Base-by-base conservation (phyloP, 1,140 invertebrate species). In the Drosophila sulfurigaster region DNA sequence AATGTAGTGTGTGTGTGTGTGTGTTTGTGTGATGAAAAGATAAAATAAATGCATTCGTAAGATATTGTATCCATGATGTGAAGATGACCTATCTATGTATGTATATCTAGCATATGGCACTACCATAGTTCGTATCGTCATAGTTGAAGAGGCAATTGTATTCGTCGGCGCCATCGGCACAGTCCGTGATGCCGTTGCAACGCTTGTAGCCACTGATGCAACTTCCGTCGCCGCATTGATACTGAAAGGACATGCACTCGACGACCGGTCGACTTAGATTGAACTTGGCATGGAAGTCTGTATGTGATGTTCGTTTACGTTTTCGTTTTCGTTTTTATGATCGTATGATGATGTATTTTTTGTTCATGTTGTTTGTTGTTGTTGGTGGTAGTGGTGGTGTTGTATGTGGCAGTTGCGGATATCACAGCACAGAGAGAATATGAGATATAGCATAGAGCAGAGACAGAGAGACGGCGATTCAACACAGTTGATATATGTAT, bases 131-230 rank as follows among this genome's bases (percentile, higher is more conserved):
- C 16, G 70, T 32, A 54, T 92, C 91, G 49, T 81, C 82, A 72
- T 92, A 92, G 76, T 71, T 86, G 48, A 83, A 75, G 51, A 78
- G 78, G 93, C 96, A 96, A 92, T 95, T 94, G 83, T 93, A 93
- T 93, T 96, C 96, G 91, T 96, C 96, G 79, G 94, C 95, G 76
- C 94, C 94, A 91, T 95, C 95, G 69, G 92, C 90, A 93, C 96
- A 96, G 92, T 96, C 95, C 72, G 93, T 93, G 75, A 93, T 91
- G 74, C 94, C 94, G 93, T 96, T 95, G 93, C 96, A 96, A 79
- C 93, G 93, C 81, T 94, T 94, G 79, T 94, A 94, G 75, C 93
- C 93, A 67, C 93, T 92, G 83, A 96, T 95, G 93, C 96, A 96
- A 78, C 93, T 93, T 63, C 95, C 95, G 83, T 95, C 95, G 75